Evolutionary conservation across 2,797 vertebrate species (phyloP).

Genomic region (Tragopan temminckii): DNA sequence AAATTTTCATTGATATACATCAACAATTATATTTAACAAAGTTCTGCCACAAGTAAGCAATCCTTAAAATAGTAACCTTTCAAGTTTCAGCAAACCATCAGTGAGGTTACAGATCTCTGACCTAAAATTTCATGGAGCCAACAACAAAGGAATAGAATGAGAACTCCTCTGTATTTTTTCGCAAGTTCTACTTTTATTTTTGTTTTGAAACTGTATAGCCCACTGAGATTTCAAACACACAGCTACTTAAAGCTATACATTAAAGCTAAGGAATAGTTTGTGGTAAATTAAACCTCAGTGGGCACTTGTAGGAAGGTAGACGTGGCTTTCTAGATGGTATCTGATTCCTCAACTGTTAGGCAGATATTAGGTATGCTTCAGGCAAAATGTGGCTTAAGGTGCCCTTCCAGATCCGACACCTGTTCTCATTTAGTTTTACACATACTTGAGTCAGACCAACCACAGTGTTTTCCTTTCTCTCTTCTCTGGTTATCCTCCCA

Average conservation of each 20-base stretch:
- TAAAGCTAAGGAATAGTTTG: neutral
- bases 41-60: neutral
- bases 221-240: neutral
- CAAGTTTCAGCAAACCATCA: neutral
- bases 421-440: neutral
- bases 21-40: neutral
- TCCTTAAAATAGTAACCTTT: constrained; percentile 6
- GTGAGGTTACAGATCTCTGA: neutral
- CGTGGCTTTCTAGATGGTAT: neutral
- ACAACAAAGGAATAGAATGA: neutral
- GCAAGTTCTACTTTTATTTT: neutral
- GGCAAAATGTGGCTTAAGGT: neutral
- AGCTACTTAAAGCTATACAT: neutral
- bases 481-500: neutral
- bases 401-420: neutral
- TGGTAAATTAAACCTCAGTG: neutral
- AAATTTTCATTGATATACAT: neutral
- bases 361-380: neutral
- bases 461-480: neutral
- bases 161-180: neutral
- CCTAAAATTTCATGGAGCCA: neutral
- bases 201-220: neutral
- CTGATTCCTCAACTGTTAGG: neutral
- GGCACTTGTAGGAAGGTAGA: neutral
- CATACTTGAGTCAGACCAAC: neutral